Percentiles rank a stretch among this genome's conserved stretches.
Conservation (phyloP, 2,113 vertebrate genomes). For the Kryptolebias marmoratus region DNA sequence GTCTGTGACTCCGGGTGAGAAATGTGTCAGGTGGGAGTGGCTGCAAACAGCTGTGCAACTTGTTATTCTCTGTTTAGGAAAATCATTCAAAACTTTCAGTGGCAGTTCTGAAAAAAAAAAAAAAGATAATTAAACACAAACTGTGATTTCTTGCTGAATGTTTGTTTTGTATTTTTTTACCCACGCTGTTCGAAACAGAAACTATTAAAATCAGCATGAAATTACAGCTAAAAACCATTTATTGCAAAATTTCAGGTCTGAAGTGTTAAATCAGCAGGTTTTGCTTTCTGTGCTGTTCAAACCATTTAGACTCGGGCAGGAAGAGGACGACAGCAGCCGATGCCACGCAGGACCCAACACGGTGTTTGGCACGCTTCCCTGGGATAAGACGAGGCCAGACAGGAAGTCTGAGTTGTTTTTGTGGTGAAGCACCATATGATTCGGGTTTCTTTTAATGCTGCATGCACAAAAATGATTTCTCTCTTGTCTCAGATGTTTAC, state of each 20-base stretch:
- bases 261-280: constrained; percentile 36
- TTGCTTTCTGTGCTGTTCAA: constrained; percentile 20
- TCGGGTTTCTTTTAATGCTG: constrained; percentile 9
- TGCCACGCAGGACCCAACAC: constrained; percentile 22
- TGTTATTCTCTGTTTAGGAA: constrained; percentile 33
- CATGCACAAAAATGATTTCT: constrained; percentile 14
- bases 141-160: background rate
- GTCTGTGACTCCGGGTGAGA: constrained; percentile 52
- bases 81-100: constrained; percentile 1
- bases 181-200: background rate
- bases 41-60: constrained; percentile 53
- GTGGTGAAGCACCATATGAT: constrained; percentile 11
- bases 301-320: background rate
- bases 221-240: constrained; percentile 1
- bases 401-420: constrained; percentile 33
- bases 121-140: background rate
- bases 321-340: constrained; percentile 6
- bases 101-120: background rate
- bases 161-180: background rate
- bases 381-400: constrained; percentile 37
- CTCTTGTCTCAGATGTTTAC: constrained; percentile 1
- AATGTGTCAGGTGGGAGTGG: constrained; percentile 48
- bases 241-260: constrained; percentile 4
- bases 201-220: background rate
- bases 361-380: constrained; percentile 32